Evolutionary conservation across 2,888 invertebrate genomes (phyloP).

Genomic region (Ectemnius continuus): DNA sequence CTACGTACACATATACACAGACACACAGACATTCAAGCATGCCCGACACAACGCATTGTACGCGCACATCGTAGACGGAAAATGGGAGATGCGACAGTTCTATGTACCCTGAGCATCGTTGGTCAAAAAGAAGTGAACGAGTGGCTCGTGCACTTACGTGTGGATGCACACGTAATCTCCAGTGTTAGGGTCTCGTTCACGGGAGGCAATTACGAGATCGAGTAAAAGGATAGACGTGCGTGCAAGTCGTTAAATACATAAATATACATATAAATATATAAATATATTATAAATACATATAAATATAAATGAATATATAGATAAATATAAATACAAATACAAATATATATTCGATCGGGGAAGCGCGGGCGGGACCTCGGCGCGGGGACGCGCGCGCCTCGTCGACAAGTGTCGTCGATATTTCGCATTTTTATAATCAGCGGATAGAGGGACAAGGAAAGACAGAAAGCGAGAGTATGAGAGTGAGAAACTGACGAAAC

Average conservation of each 20-base stretch:
- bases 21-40: not conserved
- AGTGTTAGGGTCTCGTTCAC: not conserved
- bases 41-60: not conserved
- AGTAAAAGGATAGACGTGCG: slow-evolving; percentile 17
- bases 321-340: slow-evolving; percentile 45
- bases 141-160: slow-evolving; percentile 19
- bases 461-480: not conserved
- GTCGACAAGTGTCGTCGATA: slow-evolving; percentile 35
- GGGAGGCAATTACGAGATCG: slow-evolving; percentile 18
- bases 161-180: slow-evolving; percentile 36
- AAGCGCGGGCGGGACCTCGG: slow-evolving; percentile 15
- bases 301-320: slow-evolving; percentile 36
- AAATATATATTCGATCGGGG: slow-evolving; percentile 43
- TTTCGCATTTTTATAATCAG: slow-evolving; percentile 47
- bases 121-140: slow-evolving; percentile 30
- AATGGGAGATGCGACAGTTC: slow-evolving; percentile 30
- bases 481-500: not conserved
- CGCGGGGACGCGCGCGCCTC: slow-evolving; percentile 25
- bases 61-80: slow-evolving; percentile 35
- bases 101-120: slow-evolving; percentile 56
- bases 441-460: slow-evolving; percentile 9
- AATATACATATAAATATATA: slow-evolving; percentile 39
- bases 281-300: slow-evolving; percentile 31
- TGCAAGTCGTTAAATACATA: slow-evolving; percentile 52
- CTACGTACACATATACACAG: slow-evolving; percentile 27